These are phyloP conservation scores for Tenualosa thibaudeaui DNA, from an alignment of 2,797 vertebrate species.

Conservation along the genomic window DNA sequence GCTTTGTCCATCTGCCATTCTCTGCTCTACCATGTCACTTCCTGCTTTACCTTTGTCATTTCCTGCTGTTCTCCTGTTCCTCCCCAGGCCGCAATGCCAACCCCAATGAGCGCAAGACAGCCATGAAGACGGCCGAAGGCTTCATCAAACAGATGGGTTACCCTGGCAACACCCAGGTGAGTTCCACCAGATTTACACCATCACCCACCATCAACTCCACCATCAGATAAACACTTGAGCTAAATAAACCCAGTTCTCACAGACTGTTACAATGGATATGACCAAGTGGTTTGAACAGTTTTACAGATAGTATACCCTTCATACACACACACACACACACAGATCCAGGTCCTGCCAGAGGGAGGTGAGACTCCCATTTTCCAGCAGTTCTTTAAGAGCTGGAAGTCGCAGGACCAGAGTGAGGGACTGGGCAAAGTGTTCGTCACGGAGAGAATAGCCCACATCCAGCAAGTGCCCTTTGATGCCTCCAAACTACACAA, in stretches of 20 bases:
- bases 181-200: background rate
- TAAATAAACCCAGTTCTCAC: too few species aligned
- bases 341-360: conserved; percentile 92
- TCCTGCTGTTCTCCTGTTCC: background rate
- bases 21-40: background rate
- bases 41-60: background rate
- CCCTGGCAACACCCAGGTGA: conserved; percentile 82
- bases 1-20: background rate
- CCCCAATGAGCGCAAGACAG: conserved; percentile 82
- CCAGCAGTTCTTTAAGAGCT: conserved; percentile 88
- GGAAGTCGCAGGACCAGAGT: conserved; percentile 85
- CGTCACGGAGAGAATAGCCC: conserved; percentile 85
- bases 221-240: too few species aligned
- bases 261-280: too few species aligned
- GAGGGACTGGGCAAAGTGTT: conserved; percentile 85
- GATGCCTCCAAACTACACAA: conserved; percentile 85
- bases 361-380: conserved; percentile 90
- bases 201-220: too few species aligned
- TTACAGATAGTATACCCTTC: background rate
- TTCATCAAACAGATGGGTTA: conserved; percentile 90
- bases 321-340: background rate
- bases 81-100: conserved; percentile 83
- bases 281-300: too few species aligned
- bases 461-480: conserved; percentile 82
- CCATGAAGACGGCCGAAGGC: conserved; percentile 89